Percentiles rank a stretch among this genome's conserved stretches.
These are phyloP conservation scores for Embidobia sp. DNA, from an alignment of 2,888 invertebrate genomes.

Conservation along the genomic window DNA sequence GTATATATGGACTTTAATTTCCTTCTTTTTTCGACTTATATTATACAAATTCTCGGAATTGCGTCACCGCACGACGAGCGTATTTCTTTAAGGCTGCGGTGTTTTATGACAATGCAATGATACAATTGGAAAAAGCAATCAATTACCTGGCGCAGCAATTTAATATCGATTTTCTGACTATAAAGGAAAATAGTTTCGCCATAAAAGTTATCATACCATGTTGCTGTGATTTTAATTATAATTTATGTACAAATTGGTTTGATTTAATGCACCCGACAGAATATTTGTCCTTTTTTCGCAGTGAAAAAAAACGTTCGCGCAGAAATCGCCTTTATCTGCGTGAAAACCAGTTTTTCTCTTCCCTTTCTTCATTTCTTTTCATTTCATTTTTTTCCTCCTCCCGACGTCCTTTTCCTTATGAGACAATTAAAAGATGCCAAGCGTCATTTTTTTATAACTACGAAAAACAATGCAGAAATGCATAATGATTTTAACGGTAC, in stretches of 20 bases:
- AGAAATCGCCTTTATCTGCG: too few species aligned
- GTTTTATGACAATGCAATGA: conserved; percentile 50
- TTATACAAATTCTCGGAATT: conserved; percentile 45
- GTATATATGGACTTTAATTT: background rate
- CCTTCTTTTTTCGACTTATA: conserved; percentile 8
- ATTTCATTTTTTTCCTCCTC: conserved; percentile 4
- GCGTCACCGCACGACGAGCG: conserved; percentile 12
- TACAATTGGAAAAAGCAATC: conserved; percentile 52
- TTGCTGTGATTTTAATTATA: conserved; percentile 42
- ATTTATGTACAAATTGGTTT: conserved; percentile 47
- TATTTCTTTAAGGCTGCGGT: conserved; percentile 8
- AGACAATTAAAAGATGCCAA: conserved; percentile 39
- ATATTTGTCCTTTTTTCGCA: too few species aligned
- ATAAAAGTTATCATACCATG: conserved; percentile 32
- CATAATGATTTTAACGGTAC: conserved; percentile 55
- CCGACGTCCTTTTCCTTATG: conserved; percentile 17
- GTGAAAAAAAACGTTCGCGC: too few species aligned
- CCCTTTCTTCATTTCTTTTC: too few species aligned
- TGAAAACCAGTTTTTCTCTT: too few species aligned
- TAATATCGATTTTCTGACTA: conserved; percentile 31
- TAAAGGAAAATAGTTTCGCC: conserved; percentile 36
- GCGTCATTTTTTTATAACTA: conserved; percentile 19
- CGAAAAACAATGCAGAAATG: conserved; percentile 47
- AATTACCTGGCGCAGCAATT: conserved; percentile 30
- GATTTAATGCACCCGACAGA: conserved; percentile 10